These are phyloP conservation scores for Phallusia fumigata DNA, from an alignment of 23 tunicate species.

Conservation along the genomic window DNA sequence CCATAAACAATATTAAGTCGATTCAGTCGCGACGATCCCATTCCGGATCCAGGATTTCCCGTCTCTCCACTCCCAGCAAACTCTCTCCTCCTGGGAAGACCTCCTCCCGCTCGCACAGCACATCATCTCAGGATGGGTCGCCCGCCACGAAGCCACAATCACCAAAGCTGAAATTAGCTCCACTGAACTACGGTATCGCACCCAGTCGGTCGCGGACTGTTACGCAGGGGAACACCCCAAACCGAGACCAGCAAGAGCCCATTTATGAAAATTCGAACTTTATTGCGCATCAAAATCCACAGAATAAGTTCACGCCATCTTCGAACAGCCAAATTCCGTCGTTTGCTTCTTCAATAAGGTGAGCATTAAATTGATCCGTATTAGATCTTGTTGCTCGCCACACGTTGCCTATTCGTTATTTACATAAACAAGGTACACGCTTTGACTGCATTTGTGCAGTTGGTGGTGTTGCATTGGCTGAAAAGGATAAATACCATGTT, in stretches of 20 bases:
- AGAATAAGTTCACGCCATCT: not conserved
- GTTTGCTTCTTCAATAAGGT: not conserved
- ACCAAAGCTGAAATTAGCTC: conserved; percentile 43
- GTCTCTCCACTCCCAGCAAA: conserved; percentile 19
- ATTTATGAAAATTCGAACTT: conserved; percentile 22
- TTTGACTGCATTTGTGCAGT: too few relatives aligned
- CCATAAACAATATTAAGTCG: not conserved
- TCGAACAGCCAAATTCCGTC: not conserved
- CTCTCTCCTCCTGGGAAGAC: conserved; percentile 6
- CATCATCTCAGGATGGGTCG: conserved; percentile 5
- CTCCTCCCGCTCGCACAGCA: not conserved
- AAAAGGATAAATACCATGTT: too few relatives aligned
- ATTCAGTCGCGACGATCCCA: conserved; percentile 20
- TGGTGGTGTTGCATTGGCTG: too few relatives aligned
- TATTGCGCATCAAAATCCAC: conserved; percentile 10
- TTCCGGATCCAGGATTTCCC: conserved; percentile 26
- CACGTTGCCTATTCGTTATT: too few relatives aligned
- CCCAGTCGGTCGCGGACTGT: not conserved
- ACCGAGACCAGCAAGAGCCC: conserved; percentile 7
- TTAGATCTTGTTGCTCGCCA: not conserved
- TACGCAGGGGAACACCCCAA: not conserved
- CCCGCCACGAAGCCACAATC: conserved; percentile 7
- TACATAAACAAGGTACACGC: too few relatives aligned
- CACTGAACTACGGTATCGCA: conserved; percentile 42
- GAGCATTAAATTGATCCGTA: not conserved